phyloP scores from a whole-genome alignment of 2,888 invertebrate genomes.

The Polymixis lichenea region DNA sequence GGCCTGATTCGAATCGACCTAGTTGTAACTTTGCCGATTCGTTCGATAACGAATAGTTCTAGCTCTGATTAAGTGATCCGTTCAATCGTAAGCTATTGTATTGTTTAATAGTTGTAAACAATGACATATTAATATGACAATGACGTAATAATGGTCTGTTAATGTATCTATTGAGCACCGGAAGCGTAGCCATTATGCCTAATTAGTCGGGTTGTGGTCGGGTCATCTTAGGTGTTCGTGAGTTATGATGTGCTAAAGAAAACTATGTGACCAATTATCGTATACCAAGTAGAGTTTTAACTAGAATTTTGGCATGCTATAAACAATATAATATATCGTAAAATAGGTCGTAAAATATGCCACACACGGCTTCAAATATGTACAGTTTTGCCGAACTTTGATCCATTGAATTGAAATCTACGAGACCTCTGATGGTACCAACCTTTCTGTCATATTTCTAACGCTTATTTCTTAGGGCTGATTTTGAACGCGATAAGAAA shows the following conservation, averaged over 20 bases:
- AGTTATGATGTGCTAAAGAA: not conserved
- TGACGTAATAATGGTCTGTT: slow-evolving; percentile 5
- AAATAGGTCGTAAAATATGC: slow-evolving; percentile 12
- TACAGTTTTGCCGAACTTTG: not conserved
- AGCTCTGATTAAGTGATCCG: slow-evolving; percentile 6
- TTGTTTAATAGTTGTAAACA: slow-evolving; percentile 15
- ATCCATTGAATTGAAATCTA: not conserved
- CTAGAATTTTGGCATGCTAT: slow-evolving; percentile 9
- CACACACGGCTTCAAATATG: not conserved
- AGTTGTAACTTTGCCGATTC: slow-evolving; percentile 36
- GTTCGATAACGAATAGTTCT: slow-evolving; percentile 1
- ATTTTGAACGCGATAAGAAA: too few species aligned
- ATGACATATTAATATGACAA: slow-evolving; percentile 39
- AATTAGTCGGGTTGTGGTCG: not conserved
- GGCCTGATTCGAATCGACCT: slow-evolving; percentile 41
- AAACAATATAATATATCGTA: slow-evolving; percentile 4
- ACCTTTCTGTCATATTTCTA: not conserved
- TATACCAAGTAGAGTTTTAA: not conserved
- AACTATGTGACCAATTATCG: not conserved
- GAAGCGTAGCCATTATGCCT: not conserved
- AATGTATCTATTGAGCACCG: slow-evolving; percentile 23
- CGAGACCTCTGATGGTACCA: not conserved
- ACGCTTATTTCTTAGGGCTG: not conserved
- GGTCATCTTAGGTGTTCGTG: not conserved
- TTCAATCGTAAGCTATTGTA: not conserved